Evolutionary conservation across 2,888 invertebrate species (phyloP).

Genomic region (Tiliacea aurago): DNA sequence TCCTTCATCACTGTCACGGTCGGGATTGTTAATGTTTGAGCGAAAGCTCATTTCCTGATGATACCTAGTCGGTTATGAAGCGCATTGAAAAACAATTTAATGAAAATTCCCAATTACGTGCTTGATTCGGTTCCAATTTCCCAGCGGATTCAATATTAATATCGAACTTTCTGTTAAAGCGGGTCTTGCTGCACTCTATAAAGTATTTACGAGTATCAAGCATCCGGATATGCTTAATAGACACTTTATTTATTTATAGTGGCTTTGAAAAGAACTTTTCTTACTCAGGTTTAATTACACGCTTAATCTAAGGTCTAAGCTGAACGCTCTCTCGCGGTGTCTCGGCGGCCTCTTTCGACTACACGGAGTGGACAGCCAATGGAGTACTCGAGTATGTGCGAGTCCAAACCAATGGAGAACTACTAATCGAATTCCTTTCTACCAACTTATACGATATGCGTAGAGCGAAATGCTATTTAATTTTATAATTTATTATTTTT

Average conservation of each 20-base stretch:
- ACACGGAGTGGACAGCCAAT: constrained; percentile 9
- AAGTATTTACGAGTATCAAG: constrained; percentile 52
- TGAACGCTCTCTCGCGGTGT: constrained; percentile 45
- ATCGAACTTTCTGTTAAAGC: constrained; percentile 48
- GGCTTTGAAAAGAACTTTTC: constrained; percentile 51
- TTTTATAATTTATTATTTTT: no score
- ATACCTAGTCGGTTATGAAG: neutral
- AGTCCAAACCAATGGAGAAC: neutral
- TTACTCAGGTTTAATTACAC: constrained; percentile 60
- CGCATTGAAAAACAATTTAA: constrained; percentile 4
- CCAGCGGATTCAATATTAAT: constrained; percentile 33
- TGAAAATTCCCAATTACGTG: constrained; percentile 33
- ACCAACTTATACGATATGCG: neutral
- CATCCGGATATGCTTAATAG: constrained; percentile 15
- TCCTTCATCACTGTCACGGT: neutral
- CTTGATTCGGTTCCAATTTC: constrained; percentile 49
- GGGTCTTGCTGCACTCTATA: constrained; percentile 40
- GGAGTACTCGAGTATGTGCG: constrained; percentile 9
- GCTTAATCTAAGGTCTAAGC: constrained; percentile 50
- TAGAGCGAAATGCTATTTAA: neutral
- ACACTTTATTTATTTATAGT: no score
- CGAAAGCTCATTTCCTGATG: constrained; percentile 9
- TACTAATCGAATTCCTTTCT: neutral
- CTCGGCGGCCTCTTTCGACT: constrained; percentile 7
- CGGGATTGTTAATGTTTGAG: neutral